Evolutionary conservation across 2,888 invertebrate genomes (phyloP), one percentile per base, ranked within the genome.

Genomic region (Cheilosia pagana): DNA sequence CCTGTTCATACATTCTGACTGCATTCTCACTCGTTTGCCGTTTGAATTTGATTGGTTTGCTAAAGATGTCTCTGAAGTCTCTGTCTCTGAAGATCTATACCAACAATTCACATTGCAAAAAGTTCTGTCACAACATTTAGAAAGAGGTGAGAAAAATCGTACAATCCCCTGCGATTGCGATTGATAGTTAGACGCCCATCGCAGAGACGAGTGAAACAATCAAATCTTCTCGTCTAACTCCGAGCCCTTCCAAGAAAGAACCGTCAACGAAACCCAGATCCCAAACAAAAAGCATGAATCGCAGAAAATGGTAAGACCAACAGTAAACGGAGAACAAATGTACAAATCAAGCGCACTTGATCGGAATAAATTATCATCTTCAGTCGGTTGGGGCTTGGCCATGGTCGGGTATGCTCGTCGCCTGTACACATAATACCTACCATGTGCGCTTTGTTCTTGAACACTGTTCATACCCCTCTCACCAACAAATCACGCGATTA

Each of bases 311-410:
- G 43, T 19, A 28, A 19, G 4, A 28, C 16, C 52, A 28, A 81
- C 71, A 62, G 71, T 76, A 48, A 76, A 71, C 60, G 71, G 12
- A 48, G 14, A 70, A 48, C 39, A 71, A 82, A 82, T 72, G 71
- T 77, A 82, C 76, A 82, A 82, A 82, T 82, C 81, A 60, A 65
- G 65, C 48, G 71, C 67, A 77, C 81, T 72, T 77, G 81, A 82
- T 82, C 81, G 50, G 81, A 82, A 82, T 82, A 76, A 60, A 82
- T 77, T 77, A 82, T 71, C 14, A 5, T 53, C 41, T 63, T 55
- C 59, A 60, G 67, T 35, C 59, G 19, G 28, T 41, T 35, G 75
- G 41, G 70, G 70, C 63, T 70, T 70, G 70, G 74, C 28, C 10
- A 53, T 52, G 67, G n/a, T n/a, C n/a, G 25, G 5, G 12, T 12